Base-by-base conservation (phyloP, 2,888 invertebrate species). In the Formica aserva region DNA sequence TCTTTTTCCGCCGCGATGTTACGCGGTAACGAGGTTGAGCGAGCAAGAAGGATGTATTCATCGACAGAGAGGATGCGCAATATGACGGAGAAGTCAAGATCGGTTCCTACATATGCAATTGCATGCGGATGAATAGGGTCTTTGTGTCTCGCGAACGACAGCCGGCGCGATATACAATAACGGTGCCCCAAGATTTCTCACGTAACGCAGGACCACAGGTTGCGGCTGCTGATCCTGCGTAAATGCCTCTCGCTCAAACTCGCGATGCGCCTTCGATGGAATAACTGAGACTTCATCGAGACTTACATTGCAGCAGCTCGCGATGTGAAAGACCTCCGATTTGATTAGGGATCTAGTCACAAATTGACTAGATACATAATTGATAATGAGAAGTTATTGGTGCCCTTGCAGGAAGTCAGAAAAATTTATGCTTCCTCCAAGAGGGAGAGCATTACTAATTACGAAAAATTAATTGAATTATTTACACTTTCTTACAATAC, bases 111-210 rank as follows among this genome's bases (percentile, higher is more conserved):
- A 86, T 87, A 86, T 90, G 83, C 90, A 86, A 90, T 90, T 90
- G 90, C 90, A 87, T 55, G 89, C 84, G 87, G 83, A 90, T 90
- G 90, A 90, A 90, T 90, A 87, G 90, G 89, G 89, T 89, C 90
- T 90, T 90, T 90, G 90, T 90, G 87, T 88, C 89, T 89, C 87
- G 87, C 90, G 87, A 90, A 89, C 90, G 90, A 90, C 90, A 90
- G 89, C 81, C 86, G 84, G 87, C 83, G 85, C 88, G 88, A 90
- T 90, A 90, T 89, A 90, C 90, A 90, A 90, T 90, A 90, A 90
- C 90, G 90, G 90, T 90, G 86, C 86, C 85, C 82, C 76, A 82
- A 84, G 87, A 90, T 90, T 90, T 90, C 90, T 90, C 90, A 90
- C 90, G 89, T 90, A 85, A 87, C 82, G 82, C 87, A 84, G 89